Conservation (phyloP, 1,140 invertebrate genomes). For the Phymorhynchus buccinoides region DNA sequence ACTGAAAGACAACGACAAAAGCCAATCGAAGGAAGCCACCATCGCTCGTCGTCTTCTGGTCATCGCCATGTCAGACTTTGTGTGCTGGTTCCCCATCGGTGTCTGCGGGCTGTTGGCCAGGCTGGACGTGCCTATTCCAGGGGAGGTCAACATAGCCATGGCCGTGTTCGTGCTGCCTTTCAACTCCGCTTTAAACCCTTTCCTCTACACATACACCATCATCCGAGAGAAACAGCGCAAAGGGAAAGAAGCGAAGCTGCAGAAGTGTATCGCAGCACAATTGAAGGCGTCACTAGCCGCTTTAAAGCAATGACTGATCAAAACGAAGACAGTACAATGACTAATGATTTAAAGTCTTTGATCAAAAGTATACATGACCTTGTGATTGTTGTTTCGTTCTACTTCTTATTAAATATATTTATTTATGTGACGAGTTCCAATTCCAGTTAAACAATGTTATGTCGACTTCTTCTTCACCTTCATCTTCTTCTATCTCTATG, state of each 20-base stretch:
- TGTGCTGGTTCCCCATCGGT: slow-evolving; percentile 28
- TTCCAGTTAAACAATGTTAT: too few relatives aligned
- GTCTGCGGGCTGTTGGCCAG: not conserved
- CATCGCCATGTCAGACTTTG: slow-evolving; percentile 12
- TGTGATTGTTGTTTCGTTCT: too few relatives aligned
- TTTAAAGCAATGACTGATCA: too few relatives aligned
- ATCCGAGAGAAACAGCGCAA: not conserved
- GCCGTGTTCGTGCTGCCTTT: not conserved
- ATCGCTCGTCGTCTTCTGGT: slow-evolving; percentile 1
- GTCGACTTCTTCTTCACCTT: too few relatives aligned
- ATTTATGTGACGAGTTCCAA: too few relatives aligned
- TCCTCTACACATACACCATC: not conserved
- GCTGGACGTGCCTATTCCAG: not conserved
- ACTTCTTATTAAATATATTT: too few relatives aligned
- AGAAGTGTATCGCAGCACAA: not conserved
- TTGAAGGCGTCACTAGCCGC: not conserved
- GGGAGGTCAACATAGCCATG: too few relatives aligned
- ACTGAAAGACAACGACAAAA: not conserved
- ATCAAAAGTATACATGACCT: too few relatives aligned
- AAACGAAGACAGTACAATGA: too few relatives aligned
- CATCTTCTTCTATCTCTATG: too few relatives aligned
- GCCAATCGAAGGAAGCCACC: not conserved
- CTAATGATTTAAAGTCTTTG: too few relatives aligned
- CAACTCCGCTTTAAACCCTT: not conserved
- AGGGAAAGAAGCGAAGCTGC: not conserved